Conservation (phyloP, 1,140 invertebrate genomes). For the Drosophila varians region DNA sequence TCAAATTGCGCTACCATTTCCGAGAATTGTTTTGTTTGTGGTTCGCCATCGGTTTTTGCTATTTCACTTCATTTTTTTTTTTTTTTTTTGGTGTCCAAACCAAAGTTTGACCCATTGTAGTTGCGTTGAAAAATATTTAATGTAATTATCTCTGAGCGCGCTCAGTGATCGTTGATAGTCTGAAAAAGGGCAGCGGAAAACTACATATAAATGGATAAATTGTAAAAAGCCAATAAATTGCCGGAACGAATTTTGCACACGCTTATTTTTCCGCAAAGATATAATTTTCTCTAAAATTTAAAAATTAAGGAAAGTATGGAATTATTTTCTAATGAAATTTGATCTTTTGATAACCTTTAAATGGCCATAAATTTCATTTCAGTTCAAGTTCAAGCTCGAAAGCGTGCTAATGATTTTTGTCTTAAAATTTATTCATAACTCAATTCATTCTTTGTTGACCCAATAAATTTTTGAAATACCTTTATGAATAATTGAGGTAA, state of each 20-base stretch:
- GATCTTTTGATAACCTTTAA: conserved; percentile 5
- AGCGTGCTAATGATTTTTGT: not conserved
- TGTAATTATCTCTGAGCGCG: conserved; percentile 33
- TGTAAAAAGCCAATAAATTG: conserved; percentile 24
- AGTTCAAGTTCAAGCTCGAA: conserved; percentile 21
- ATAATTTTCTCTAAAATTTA: not conserved
- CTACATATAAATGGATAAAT: conserved; percentile 19
- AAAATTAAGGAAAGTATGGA: not conserved
- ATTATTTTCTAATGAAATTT: not conserved
- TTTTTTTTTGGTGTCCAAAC: conserved; percentile 3
- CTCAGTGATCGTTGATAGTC: conserved; percentile 36
- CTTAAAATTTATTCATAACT: not conserved
- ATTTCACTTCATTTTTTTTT: conserved; percentile 24
- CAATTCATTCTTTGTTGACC: conserved; percentile 24
- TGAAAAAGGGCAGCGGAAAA: conserved; percentile 18
- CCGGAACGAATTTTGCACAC: conserved; percentile 20
- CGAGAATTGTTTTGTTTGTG: conserved; percentile 57
- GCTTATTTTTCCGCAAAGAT: not conserved
- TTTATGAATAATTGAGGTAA: conserved; percentile 11
- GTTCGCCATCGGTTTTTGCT: conserved; percentile 22
- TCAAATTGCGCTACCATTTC: conserved; percentile 58
- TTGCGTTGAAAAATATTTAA: conserved; percentile 36
- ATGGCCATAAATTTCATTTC: not conserved
- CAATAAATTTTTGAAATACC: conserved; percentile 1
- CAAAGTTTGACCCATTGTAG: conserved; percentile 33